Base-by-base conservation (phyloP, 1,140 invertebrate genomes). In the Camponotus floridanus region DNA sequence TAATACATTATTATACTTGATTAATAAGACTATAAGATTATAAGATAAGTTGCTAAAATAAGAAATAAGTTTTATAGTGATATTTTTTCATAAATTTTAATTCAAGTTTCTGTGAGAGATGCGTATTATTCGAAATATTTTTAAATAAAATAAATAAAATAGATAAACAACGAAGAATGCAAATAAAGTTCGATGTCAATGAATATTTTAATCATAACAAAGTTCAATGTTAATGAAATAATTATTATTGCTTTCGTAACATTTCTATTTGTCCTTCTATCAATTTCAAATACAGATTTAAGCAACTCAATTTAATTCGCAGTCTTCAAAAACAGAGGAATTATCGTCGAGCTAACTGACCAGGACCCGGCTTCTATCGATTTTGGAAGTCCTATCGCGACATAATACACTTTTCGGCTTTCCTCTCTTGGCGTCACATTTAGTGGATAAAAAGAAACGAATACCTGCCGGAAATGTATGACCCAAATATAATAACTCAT, bases 381-480 rank as follows among this genome's bases (percentile, higher is more conserved):
- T 95, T 94, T 86, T 61, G 80, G 93, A 95, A 95, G 92, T 92
- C 94, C 92, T 93, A 94, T 84, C 86, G 87, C 86, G 81, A 90
- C 87, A 87, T 91, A 88, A 90, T 89, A 90, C 76, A 90, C 89
- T 89, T 87, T 87, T 90, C 88, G 80, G 88, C 88, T 89, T 87
- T 90, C 88, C 85, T 89, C 78, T 83, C 84, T 26, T 64, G n/a
- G 42, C 79, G 42, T 78, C 59, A 59, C 64, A 59, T 65, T 85
- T 64, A 62, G 45, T 85, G 68, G 42, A 76, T 26, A 31, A 81
- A 88, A 48, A 76, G 36, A 78, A 67, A 79, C 62, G 48, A 85
- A 26, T 68, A 26, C 61, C 65, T 80, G 36, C 61, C 74, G 33
- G 42, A 83, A 86, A 80, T 81, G 48, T 48, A 13, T 51, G 73